Base-by-base conservation (phyloP, 2,113 vertebrate genomes). In the Aegithalos caudatus region DNA sequence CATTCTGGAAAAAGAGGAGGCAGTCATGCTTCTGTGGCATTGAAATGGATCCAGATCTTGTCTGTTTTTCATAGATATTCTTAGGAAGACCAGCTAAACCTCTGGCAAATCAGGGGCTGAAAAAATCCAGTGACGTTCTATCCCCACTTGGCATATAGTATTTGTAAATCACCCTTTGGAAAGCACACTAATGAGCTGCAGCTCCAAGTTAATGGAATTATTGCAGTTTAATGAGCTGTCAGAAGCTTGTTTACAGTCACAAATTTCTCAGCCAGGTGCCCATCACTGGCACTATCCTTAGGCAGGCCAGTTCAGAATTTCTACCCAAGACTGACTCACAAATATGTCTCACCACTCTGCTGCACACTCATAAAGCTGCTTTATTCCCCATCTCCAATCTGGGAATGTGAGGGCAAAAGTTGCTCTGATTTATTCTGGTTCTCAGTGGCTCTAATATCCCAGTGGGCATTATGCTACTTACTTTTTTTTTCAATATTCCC, bases 241-340 rank as follows among this genome's bases (percentile, higher is more conserved):
- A 86, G 92, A 92, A 90, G 65, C 56, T 81, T 91, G 88, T 93
- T 96, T 96, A 95, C 69, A 69, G 65, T 81, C 65, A 81, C 88
- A 90, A 53, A 94, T 65, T 76, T 88, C 92, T 95, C 90, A 94
- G 56, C 80, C 69, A 76, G 90, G 82, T 92, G 73, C 69, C 85
- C 56, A 78, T 51, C 71, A 64, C 33, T 31, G 56, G 28, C 12
- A 3, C 40, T 76, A 35, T 62, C 71, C 67, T 81, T 23, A 29
- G 28, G 64, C 48, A 94, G 71, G 22, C 71, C 71, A 83, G 15
- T 51, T 90, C 47, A 66, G 42, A 88, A 77, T 66, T 78, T 64
- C 45, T 70, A 33, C 27, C 31, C 24, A 67, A 67, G 73, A 93
- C 45, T 29, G 35, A 37, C 64, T 60, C 62, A 74, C 60, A 60